Percentiles rank a stretch among this genome's conserved stretches.
Conservation (phyloP, 2,113 vertebrate genomes). For the Maccullochella peelii region DNA sequence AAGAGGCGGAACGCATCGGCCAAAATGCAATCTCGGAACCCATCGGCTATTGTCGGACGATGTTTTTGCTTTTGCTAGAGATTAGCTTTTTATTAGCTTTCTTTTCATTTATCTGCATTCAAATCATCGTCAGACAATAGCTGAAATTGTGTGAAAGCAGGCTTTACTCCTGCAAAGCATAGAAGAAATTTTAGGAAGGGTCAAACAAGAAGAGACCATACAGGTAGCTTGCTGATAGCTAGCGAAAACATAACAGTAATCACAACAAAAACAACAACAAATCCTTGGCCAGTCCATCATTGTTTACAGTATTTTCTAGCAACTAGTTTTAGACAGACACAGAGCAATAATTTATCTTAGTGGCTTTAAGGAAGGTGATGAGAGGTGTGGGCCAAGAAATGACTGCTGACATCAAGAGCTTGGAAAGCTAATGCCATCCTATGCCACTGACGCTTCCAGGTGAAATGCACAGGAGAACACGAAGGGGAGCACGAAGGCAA, state of each 20-base stretch:
- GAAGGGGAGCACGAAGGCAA: not conserved
- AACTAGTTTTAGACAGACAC: not conserved
- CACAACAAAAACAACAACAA: not conserved
- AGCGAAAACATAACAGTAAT: not conserved
- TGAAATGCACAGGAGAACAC: constrained; percentile 18
- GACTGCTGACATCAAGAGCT: constrained; percentile 34
- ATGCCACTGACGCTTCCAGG: constrained; percentile 16
- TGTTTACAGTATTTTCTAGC: constrained; percentile 10
- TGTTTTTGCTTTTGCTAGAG: too few relatives aligned
- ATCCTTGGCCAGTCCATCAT: not conserved
- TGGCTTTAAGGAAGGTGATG: constrained; percentile 20
- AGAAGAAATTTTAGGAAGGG: not conserved
- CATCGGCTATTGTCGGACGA: too few relatives aligned
- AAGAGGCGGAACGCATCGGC: too few relatives aligned
- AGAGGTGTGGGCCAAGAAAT: constrained; percentile 30
- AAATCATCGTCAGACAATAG: too few relatives aligned
- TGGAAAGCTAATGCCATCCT: constrained; percentile 33
- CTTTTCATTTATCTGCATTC: too few relatives aligned
- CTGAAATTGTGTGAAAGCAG: too few relatives aligned
- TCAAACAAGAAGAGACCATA: not conserved
- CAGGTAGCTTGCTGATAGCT: not conserved
- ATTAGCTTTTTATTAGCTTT: too few relatives aligned
- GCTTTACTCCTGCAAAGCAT: not conserved
- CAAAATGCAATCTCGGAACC: too few relatives aligned
- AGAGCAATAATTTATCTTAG: constrained; percentile 33